phyloP scores from a whole-genome alignment of 2,113 vertebrate species.

The Noturus placidus region DNA sequence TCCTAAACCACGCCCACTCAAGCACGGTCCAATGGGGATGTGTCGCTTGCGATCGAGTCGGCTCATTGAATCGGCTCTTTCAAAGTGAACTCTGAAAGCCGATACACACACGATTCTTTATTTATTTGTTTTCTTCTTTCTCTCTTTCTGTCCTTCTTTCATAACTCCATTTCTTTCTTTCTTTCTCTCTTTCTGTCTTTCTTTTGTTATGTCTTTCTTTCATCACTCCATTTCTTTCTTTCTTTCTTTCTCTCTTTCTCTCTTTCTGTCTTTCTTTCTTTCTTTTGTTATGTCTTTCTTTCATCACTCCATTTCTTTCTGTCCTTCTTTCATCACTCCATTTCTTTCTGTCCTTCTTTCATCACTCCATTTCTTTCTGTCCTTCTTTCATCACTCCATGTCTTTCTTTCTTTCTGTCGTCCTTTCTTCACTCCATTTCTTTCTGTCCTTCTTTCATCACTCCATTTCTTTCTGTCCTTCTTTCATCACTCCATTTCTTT shows the following conservation, averaged over 20 bases:
- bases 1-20: neutral
- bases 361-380: neutral
- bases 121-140: too few relatives aligned
- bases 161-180: neutral
- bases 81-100: neutral
- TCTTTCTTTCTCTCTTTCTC: neutral
- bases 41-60: neutral
- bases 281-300: too few relatives aligned
- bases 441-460: neutral
- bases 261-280: neutral
- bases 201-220: neutral
- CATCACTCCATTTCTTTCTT: rapidly evolving
- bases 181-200: too few relatives aligned
- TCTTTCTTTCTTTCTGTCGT: neutral
- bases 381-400: rapidly evolving
- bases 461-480: neutral
- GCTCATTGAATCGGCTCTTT: neutral
- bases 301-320: rapidly evolving
- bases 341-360: neutral
- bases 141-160: neutral
- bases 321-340: rapidly evolving
- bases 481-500: rapidly evolving
- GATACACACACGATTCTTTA: neutral
- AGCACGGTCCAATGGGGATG: neutral
- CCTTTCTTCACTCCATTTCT: neutral